Base-by-base conservation (phyloP, 1,140 invertebrate genomes). In the Cyrtorhinus lividipennis region DNA sequence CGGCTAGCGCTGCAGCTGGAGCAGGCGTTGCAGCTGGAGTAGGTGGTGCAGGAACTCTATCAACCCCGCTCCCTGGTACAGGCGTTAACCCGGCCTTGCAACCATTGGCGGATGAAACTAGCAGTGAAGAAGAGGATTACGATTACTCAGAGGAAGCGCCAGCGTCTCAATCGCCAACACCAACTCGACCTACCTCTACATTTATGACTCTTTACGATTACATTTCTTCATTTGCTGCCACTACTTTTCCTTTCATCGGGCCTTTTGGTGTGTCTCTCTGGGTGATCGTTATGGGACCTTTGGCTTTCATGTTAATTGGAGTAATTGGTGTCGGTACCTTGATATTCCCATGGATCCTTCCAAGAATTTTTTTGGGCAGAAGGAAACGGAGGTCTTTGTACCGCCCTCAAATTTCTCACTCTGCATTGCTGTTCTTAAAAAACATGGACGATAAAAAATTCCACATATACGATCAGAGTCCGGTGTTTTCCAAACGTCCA, bases 281-380 rank as follows among this genome's bases (percentile, higher is more conserved):
- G 66, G 65, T 70, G 0, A 66, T 72, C 8, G 56, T 73, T 27
- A 66, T 73, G 18, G 70, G 71, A 13, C 72, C 72, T 8, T 60
- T 73, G 12, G 70, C 69, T 10, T 64, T 72, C 20, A 60, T 73
- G 15, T n/a, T 71, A 15, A 64, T 69, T 8, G 70, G 68, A 25
- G 68, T 68, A 15, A 56, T 69, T 12, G 71, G 68, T 26, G 59
- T 71, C 1, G 66, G 68, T 5, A 65, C 70, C 1, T 65, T 72
- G 2, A 20, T 72, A 20, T 65, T 70, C 22, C 72, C 71, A 30
- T 72, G 70, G 69, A 23, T 67, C 18, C 66, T 67, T 56, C 66
- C 71, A 5, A 67, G 65, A 2, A 30, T 69, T 18, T 62, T 68
- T 23, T 67, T 69, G 23, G 66, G 69, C 26, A 66, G 66, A 63